phyloP scores from a whole-genome alignment of 2,113 vertebrate genomes.

The Bos taurus region ARS-UCD2.0 NC_037343.1:77305001-77305500 shows the following conservation, averaged over 20 bases:
- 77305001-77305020: neutral
- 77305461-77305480: neutral
- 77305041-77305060: constrained; percentile 63
- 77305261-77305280: neutral
- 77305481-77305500: neutral
- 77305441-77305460: neutral
- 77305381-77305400: neutral
- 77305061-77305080: constrained; percentile 42
- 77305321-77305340: neutral
- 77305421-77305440: neutral
- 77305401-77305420: neutral
- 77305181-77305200: neutral
- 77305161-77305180: constrained; percentile 53
- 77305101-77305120: constrained; percentile 75
- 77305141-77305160: constrained; percentile 57
- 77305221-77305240: neutral
- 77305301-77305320: neutral
- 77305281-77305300: neutral
- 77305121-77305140: constrained; percentile 58
- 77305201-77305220: neutral
- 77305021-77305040: constrained; percentile 73
- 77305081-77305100: constrained; percentile 47
- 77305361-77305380: neutral
- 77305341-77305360: neutral
- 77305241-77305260: neutral